Conservation (phyloP, 2,113 vertebrate genomes). For the Chiloscyllium plagiosum region DNA sequence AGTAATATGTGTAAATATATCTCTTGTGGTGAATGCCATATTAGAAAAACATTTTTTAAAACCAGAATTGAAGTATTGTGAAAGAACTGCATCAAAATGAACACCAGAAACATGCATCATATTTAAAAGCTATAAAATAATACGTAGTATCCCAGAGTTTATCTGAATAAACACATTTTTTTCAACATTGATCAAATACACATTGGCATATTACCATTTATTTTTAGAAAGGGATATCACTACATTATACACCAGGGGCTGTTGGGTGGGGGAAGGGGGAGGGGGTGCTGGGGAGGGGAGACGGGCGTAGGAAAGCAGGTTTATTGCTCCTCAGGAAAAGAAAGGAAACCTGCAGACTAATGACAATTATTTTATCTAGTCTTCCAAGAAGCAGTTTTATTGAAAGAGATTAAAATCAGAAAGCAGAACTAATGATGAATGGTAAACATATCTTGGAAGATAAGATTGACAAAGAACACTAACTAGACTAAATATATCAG, state of each 20-base stretch:
- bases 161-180: background rate
- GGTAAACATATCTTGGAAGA: background rate
- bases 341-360: background rate
- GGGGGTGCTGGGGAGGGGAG: background rate
- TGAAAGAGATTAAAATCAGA: slow-evolving; percentile 6
- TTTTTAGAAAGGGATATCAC: background rate
- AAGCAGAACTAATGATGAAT: slow-evolving; percentile 8
- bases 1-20: slow-evolving; percentile 13
- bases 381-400: slow-evolving; percentile 16
- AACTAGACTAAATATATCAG: background rate
- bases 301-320: no score
- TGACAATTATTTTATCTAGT: background rate
- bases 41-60: background rate
- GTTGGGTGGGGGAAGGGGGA: no score
- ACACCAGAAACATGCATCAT: background rate
- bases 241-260: background rate
- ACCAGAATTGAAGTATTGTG: background rate
- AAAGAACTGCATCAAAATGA: background rate
- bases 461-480: background rate
- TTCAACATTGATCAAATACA: background rate
- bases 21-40: background rate
- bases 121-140: background rate
- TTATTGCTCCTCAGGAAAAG: background rate
- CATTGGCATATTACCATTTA: background rate
- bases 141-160: background rate